Conservation (phyloP, 2,888 invertebrate genomes). For the Mellilla xanthometata region DNA sequence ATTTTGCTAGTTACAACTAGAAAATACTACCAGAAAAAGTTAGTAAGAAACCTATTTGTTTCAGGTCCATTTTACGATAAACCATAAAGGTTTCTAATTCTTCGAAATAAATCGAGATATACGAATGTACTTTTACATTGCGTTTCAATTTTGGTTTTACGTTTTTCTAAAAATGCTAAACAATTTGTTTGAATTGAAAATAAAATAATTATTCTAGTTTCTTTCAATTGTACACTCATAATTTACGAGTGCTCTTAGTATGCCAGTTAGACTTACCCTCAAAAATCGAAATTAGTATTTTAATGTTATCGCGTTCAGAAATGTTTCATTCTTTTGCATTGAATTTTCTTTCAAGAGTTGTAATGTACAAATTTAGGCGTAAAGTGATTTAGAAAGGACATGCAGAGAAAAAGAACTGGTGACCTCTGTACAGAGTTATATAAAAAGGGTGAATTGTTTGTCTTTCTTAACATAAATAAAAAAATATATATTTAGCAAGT, state of each 20-base stretch:
- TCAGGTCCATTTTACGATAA: conserved; percentile 8
- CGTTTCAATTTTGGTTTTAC: conserved; percentile 8
- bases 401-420: conserved; percentile 56
- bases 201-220: too few relatives aligned
- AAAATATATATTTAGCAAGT: too few relatives aligned
- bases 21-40: too few relatives aligned
- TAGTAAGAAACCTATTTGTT: too few relatives aligned
- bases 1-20: too few relatives aligned
- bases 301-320: not conserved
- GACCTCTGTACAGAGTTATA: conserved; percentile 47
- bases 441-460: too few relatives aligned
- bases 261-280: too few relatives aligned
- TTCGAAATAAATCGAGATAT: conserved; percentile 9
- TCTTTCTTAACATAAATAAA: too few relatives aligned
- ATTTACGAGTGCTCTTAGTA: too few relatives aligned
- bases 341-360: conserved; percentile 53
- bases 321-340: conserved; percentile 27
- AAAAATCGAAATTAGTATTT: not conserved
- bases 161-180: not conserved
- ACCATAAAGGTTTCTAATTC: conserved; percentile 12
- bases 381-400: conserved; percentile 78
- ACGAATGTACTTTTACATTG: conserved; percentile 12
- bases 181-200: not conserved
- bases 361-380: conserved; percentile 79
- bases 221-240: too few relatives aligned